These are phyloP conservation scores for Eurystomus glaucurus DNA, from an alignment of 2,797 vertebrate species.

Conservation along the genomic window DNA sequence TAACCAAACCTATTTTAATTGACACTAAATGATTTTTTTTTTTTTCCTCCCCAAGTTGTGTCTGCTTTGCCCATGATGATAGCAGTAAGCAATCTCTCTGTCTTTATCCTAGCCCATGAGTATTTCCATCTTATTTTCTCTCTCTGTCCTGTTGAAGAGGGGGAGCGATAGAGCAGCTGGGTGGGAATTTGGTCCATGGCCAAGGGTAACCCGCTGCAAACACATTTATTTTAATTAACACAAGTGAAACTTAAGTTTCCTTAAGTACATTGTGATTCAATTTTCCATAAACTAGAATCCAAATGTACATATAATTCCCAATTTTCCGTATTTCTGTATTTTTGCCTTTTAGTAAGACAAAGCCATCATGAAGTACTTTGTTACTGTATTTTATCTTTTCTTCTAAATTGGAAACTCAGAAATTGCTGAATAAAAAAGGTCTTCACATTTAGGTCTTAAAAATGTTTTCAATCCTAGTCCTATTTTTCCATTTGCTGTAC, in stretches of 20 bases:
- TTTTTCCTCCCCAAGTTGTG: no score
- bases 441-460: neutral
- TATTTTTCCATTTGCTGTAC: neutral
- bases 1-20: neutral
- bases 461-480: neutral
- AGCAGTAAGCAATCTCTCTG: neutral
- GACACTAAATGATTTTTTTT: neutral
- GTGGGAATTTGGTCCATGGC: neutral
- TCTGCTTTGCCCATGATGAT: neutral
- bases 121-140: neutral
- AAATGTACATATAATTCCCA: neutral
- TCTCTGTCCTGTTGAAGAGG: neutral
- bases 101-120: neutral
- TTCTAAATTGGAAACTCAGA: neutral
- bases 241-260: neutral
- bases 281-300: neutral
- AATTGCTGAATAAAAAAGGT: neutral
- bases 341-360: neutral
- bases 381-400: neutral
- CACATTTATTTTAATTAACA: constrained; percentile 48
- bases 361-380: neutral
- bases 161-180: neutral
- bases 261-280: neutral
- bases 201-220: neutral
- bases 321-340: neutral